Percentiles rank a stretch among this genome's conserved stretches.
Evolutionary conservation across 1,140 invertebrate species (phyloP).

Genomic region (Copidosoma floridanum): DNA sequence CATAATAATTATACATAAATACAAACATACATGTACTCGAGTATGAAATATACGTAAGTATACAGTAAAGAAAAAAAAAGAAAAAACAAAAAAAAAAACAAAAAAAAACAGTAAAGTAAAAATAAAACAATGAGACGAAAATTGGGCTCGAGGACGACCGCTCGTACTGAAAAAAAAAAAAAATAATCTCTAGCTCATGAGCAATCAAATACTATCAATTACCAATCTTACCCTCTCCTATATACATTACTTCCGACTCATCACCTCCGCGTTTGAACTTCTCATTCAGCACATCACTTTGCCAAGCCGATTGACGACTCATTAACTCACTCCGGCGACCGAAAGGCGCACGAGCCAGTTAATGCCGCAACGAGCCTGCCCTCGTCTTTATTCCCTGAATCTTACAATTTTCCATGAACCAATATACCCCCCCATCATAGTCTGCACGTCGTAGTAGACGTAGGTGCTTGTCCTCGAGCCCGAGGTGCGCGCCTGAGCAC

Average conservation of each 20-base stretch:
- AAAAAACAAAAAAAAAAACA: background rate
- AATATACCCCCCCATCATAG: too few relatives aligned
- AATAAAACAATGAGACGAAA: slow-evolving; percentile 39
- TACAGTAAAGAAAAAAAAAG: background rate
- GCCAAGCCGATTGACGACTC: too few relatives aligned
- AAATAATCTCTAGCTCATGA: too few relatives aligned
- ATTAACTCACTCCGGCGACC: background rate
- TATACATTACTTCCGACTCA: background rate
- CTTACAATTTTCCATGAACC: too few relatives aligned
- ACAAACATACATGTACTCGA: slow-evolving; percentile 16
- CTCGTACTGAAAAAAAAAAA: too few relatives aligned
- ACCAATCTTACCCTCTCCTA: too few relatives aligned
- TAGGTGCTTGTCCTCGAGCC: slow-evolving; percentile 55
- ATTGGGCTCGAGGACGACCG: slow-evolving; percentile 57
- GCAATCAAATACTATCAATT: too few relatives aligned
- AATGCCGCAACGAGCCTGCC: slow-evolving; percentile 1
- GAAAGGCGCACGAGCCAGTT: background rate
- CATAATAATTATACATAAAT: slow-evolving; percentile 5
- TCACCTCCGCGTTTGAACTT: too few relatives aligned
- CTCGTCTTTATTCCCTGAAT: too few relatives aligned
- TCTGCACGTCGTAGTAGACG: slow-evolving; percentile 34
- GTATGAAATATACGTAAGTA: slow-evolving; percentile 24
- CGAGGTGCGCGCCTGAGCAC: slow-evolving; percentile 52
- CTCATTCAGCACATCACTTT: too few relatives aligned
- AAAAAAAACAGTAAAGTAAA: background rate